phyloP scores from a whole-genome alignment of 2,797 vertebrate genomes.

The Luscinia luscinia region DNA sequence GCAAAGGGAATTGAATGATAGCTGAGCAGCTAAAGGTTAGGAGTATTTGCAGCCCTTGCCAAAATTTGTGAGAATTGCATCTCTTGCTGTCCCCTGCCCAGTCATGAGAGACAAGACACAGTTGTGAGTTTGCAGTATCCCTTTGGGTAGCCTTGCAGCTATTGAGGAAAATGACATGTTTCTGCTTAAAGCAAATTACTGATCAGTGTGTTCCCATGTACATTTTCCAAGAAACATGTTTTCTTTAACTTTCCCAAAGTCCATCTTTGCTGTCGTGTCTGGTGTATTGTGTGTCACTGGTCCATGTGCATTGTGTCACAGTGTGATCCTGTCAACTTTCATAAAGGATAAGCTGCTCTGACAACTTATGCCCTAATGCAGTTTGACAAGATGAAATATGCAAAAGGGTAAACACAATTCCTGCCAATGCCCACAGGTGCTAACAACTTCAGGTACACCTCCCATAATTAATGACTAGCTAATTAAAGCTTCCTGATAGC shows the following conservation, averaged over 20 bases:
- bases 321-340: background rate
- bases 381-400: slow-evolving; percentile 25
- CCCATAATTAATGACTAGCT: background rate
- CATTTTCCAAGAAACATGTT: background rate
- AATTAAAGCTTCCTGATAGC: background rate
- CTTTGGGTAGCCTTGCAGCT: background rate
- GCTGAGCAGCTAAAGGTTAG: background rate
- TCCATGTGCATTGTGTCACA: background rate
- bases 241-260: background rate
- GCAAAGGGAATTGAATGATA: background rate
- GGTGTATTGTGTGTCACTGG: background rate
- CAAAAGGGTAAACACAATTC: slow-evolving; percentile 7
- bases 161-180: background rate
- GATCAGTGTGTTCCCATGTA: background rate
- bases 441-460: background rate
- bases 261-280: background rate
- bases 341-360: background rate
- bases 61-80: background rate
- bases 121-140: background rate
- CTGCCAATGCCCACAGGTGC: background rate
- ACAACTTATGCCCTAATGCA: background rate
- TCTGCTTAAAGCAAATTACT: background rate
- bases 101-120: background rate
- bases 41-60: background rate
- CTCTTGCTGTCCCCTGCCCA: background rate